Evolutionary conservation across 2,113 vertebrate genomes (phyloP), one percentile per base, ranked within the genome.

Genomic region (Dicerorhinus sumatrensis): DNA sequence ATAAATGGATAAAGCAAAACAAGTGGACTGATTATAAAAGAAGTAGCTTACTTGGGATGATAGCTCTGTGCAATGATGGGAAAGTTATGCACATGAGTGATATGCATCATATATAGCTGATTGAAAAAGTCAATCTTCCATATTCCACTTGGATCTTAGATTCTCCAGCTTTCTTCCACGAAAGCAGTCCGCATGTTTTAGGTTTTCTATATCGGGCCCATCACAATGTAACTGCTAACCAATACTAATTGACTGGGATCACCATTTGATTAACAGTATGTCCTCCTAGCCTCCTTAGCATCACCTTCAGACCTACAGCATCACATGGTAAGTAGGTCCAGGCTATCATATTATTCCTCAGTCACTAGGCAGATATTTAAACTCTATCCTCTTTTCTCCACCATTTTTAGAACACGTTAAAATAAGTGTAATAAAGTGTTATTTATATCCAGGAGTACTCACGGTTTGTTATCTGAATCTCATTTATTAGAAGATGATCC

Each of bases 371-470:
- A 75, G 27, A 4, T 56, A 88, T 89, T 94, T 76, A 96, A 86
- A 86, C 1, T 4, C 13, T 48, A 58, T 36, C n/a, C 83, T 42
- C 17, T 93, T 86, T 80, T 80, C 51, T 76, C 54, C 93, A 67
- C 12, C 63, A 58, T 56, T n/a, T 54, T 62, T 42, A 76, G 16
- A 31, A 77, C 21, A 54, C n/a, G 63, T 42, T 84, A 84, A 95
- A 96, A 72, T 84, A 87, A 94, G 2, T 42, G 27, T 58, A 84
- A 82, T 23, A 73, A 73, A 70, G 16, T 82, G 17, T n/a, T 31
- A 79, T 89, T 86, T 96, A 58, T 46, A 91, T 87, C 16, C 36
- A 86, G 56, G 51, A 91, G 31, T 21, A 84, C 42, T 82, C 36
- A 54, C 2, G 8, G 18, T 56, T 85, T 83, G 60, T 79, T 69